These are phyloP conservation scores for Sebastes glaucus DNA, from an alignment of 2,797 vertebrate species.

Conservation along the genomic window DNA sequence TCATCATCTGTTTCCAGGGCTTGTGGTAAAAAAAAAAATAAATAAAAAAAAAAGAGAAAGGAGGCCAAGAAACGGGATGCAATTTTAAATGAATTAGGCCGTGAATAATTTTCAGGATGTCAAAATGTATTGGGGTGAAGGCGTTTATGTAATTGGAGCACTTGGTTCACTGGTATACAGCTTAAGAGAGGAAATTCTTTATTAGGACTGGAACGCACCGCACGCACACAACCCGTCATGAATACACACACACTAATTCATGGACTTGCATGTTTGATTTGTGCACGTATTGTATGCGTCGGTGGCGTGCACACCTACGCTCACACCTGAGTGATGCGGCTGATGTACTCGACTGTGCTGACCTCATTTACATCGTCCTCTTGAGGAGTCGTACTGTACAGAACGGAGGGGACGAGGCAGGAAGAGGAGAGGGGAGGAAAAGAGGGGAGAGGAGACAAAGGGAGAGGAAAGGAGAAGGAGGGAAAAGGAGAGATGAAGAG, in stretches of 20 bases:
- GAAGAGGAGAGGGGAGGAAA: neutral
- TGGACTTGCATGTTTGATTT: slow-evolving; percentile 11
- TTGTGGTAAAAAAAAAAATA: slow-evolving; percentile 42
- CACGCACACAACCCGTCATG: neutral
- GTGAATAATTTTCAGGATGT: slow-evolving; percentile 77
- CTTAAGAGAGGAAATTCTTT: slow-evolving; percentile 53
- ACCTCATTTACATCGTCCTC: slow-evolving; percentile 74
- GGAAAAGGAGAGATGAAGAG: no score
- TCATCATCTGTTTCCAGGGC: slow-evolving; percentile 58
- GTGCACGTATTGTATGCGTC: neutral
- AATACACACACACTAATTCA: neutral
- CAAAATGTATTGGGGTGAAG: slow-evolving; percentile 70
- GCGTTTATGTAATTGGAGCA: slow-evolving; percentile 69
- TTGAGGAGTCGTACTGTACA: slow-evolving; percentile 49
- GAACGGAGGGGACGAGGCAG: slow-evolving; percentile 10
- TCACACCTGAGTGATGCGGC: slow-evolving; percentile 66
- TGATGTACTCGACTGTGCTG: slow-evolving; percentile 48
- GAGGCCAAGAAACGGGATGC: slow-evolving; percentile 60
- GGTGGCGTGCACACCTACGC: slow-evolving; percentile 26
- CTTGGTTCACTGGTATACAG: slow-evolving; percentile 56
- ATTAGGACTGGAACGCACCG: slow-evolving; percentile 40
- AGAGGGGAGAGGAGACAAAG: neutral
- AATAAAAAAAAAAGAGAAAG: neutral
- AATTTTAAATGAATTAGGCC: slow-evolving; percentile 73
- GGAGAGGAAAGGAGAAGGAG: neutral